Conservation (phyloP, 2,797 vertebrate species). For the Coregonus ussuriensis region DNA sequence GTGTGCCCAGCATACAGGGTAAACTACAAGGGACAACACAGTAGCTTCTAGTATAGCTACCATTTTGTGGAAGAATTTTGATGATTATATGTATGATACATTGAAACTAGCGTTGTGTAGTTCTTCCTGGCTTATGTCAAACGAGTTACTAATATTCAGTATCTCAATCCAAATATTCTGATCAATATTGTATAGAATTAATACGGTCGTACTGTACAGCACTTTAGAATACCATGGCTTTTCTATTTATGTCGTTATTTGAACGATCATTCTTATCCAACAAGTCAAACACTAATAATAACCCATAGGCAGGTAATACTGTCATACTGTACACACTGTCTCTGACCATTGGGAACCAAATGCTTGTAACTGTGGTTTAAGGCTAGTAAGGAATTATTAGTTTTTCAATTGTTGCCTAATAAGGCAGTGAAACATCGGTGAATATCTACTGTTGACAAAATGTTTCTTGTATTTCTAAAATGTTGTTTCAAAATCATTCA, state of each 20-base stretch:
- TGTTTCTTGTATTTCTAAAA: conserved; percentile 42
- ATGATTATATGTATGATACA: background rate
- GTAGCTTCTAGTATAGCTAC: conserved; percentile 27
- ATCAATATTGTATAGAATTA: conserved; percentile 11
- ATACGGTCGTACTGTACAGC: conserved; percentile 32
- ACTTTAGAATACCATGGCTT: conserved; percentile 40
- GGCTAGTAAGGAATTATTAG: conserved; percentile 12
- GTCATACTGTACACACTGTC: conserved; percentile 40
- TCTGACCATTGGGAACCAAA: conserved; percentile 10
- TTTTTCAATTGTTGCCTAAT: conserved; percentile 45
- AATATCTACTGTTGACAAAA: conserved; percentile 24
- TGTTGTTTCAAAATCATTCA: conserved; percentile 16
- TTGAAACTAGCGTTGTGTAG: too few species aligned
- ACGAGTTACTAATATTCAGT: conserved; percentile 17
- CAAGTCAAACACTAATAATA: conserved; percentile 18
- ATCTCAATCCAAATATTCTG: conserved; percentile 20
- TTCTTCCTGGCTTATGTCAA: conserved; percentile 20
- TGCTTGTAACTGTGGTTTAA: conserved; percentile 12
- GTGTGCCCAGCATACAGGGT: background rate
- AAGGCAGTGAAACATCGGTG: conserved; percentile 37
- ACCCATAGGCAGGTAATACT: conserved; percentile 1
- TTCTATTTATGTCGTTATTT: background rate
- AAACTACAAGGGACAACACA: conserved; percentile 25
- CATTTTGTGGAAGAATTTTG: conserved; percentile 19
- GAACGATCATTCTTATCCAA: conserved; percentile 1